Evolutionary conservation across 2,888 invertebrate species (phyloP).

Genomic region (Hydroisotoma schaefferi): DNA sequence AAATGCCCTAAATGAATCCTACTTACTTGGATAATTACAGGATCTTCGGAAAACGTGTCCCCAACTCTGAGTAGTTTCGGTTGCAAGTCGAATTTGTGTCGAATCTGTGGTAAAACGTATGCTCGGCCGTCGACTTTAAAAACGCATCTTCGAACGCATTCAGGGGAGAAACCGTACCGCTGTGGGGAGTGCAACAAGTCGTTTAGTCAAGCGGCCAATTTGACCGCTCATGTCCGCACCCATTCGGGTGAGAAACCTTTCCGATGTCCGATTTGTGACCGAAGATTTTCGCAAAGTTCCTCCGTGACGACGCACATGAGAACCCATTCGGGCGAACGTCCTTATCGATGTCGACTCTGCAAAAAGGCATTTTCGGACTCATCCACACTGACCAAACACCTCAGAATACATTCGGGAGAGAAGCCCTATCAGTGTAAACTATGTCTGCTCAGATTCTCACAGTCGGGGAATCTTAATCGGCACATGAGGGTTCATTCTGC

Average conservation of each 20-base stretch:
- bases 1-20: too few relatives aligned
- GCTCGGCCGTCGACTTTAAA: conserved; percentile 94
- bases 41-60: conserved; percentile 44
- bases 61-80: conserved; percentile 40
- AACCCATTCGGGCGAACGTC: conserved; percentile 99
- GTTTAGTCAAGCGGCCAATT: conserved; percentile 96
- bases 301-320: conserved; percentile 97
- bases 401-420: conserved; percentile 84
- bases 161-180: conserved; percentile 87
- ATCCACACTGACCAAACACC: conserved; percentile 94
- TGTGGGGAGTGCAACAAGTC: conserved; percentile 94
- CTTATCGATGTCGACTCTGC: conserved; percentile 83
- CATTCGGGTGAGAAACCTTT: conserved; percentile 99
- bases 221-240: conserved; percentile 93
- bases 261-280: conserved; percentile 92
- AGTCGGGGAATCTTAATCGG: conserved; percentile 96
- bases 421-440: conserved; percentile 98
- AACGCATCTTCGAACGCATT: conserved; percentile 93
- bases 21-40: too few relatives aligned
- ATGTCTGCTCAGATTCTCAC: conserved; percentile 92
- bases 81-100: conserved; percentile 73
- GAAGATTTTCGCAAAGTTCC: conserved; percentile 92
- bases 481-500: conserved; percentile 90
- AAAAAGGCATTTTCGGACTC: conserved; percentile 99
- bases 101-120: conserved; percentile 94